phyloP scores from a whole-genome alignment of 2,888 invertebrate species.

The Imbricaverruca yamaguchii region DNA sequence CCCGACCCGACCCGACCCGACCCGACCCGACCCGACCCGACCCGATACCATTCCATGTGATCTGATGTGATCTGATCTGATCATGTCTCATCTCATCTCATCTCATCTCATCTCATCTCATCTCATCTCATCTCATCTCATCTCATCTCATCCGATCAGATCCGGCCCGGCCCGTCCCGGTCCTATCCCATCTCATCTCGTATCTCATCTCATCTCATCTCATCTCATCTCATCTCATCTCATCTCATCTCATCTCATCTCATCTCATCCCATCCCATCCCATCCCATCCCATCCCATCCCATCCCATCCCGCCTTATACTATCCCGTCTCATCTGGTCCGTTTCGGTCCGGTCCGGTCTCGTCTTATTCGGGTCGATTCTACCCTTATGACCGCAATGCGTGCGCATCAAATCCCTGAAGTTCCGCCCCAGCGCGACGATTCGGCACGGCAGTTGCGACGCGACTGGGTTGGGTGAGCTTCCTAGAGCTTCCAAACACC shows the following conservation, averaged over 20 bases:
- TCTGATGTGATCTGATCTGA: not conserved
- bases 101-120: not conserved
- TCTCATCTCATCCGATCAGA: not conserved
- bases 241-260: not conserved
- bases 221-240: not conserved
- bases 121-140: not conserved
- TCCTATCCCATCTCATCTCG: not conserved
- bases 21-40: slow-evolving; percentile 1
- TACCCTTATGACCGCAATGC: no score
- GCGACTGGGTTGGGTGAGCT: no score
- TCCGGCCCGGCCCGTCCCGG: not conserved
- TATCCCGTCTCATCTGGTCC: not conserved
- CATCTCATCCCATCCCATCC: not conserved
- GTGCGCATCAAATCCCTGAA: no score
- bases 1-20: not conserved
- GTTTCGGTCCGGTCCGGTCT: not conserved
- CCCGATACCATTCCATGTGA: not conserved
- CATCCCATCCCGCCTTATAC: not conserved
- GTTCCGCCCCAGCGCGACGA: no score
- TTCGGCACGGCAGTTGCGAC: no score
- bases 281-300: not conserved
- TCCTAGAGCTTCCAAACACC: no score
- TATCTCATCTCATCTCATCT: not conserved
- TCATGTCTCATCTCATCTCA: not conserved
- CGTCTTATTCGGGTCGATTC: not conserved